Evolutionary conservation across 2,113 vertebrate species (phyloP).

Genomic region (Ahaetulla prasina): DNA sequence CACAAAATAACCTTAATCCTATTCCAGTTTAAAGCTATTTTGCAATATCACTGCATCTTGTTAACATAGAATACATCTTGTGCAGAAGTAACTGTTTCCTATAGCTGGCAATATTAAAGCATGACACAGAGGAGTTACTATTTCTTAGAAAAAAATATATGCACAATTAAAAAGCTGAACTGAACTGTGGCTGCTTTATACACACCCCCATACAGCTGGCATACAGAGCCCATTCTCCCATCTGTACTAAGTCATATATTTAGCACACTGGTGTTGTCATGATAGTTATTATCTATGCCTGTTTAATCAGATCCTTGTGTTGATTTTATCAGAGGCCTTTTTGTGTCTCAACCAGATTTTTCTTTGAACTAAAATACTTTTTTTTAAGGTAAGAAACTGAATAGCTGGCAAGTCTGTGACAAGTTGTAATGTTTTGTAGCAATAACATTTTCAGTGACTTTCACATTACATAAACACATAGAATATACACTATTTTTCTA

Average conservation of each 20-base stretch:
- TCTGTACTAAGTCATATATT: slow-evolving; percentile 50
- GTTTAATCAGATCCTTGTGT: slow-evolving; percentile 11
- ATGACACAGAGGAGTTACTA: slow-evolving; percentile 28
- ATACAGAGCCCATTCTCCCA: slow-evolving; percentile 53
- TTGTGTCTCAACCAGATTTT: slow-evolving; percentile 3
- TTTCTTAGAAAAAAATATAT: slow-evolving; percentile 32
- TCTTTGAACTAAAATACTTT: neutral
- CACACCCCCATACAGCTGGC: slow-evolving; percentile 44
- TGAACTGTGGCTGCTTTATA: slow-evolving; percentile 36
- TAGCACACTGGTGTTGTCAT: slow-evolving; percentile 14
- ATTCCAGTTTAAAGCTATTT: neutral
- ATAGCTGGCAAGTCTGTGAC: neutral
- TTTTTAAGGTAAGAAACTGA: slow-evolving; percentile 23
- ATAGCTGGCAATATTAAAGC: slow-evolving; percentile 19
- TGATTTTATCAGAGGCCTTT: slow-evolving; percentile 18
- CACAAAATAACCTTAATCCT: neutral
- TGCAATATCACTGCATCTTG: neutral
- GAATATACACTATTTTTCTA: neutral
- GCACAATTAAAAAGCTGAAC: slow-evolving; percentile 33
- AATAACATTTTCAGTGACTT: neutral
- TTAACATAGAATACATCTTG: neutral
- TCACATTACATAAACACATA: neutral
- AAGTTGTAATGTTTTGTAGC: neutral
- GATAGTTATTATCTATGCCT: slow-evolving; percentile 39
- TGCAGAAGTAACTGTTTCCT: slow-evolving; percentile 10